Conservation (phyloP, 2,797 vertebrate species). For the Avahi laniger region DNA sequence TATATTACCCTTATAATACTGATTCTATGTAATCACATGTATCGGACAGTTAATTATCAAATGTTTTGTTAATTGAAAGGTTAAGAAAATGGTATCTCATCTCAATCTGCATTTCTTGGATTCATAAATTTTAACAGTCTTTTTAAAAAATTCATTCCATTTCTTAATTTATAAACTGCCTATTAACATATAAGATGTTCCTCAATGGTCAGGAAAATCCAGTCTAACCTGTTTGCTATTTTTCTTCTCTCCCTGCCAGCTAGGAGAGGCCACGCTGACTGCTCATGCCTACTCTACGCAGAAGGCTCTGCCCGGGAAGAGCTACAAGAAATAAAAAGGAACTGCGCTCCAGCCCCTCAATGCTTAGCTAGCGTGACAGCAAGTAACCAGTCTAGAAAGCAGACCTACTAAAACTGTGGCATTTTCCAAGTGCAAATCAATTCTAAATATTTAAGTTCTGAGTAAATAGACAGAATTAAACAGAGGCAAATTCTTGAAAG, state of each 20-base stretch:
- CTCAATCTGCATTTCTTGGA: background rate
- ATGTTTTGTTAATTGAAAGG: background rate
- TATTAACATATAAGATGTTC: background rate
- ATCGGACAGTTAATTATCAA: background rate
- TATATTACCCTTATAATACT: background rate
- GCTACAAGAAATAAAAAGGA: background rate
- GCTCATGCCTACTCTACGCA: background rate
- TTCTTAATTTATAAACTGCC: constrained; percentile 4
- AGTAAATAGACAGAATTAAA: background rate
- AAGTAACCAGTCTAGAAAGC: background rate
- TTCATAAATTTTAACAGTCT: background rate
- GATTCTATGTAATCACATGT: background rate
- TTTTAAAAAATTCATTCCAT: background rate
- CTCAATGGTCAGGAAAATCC: background rate
- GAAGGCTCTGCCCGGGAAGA: background rate
- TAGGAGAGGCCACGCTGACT: background rate
- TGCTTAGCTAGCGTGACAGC: background rate
- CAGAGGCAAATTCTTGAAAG: background rate
- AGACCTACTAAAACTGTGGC: background rate
- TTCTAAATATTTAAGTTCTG: background rate
- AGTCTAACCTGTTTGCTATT: background rate
- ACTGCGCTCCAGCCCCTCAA: background rate
- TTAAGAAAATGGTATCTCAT: background rate
- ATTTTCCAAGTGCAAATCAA: background rate
- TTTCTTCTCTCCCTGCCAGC: background rate